Evolutionary conservation across 2,113 vertebrate genomes (phyloP).

Genomic region (Potamarius usumacintae): DNA sequence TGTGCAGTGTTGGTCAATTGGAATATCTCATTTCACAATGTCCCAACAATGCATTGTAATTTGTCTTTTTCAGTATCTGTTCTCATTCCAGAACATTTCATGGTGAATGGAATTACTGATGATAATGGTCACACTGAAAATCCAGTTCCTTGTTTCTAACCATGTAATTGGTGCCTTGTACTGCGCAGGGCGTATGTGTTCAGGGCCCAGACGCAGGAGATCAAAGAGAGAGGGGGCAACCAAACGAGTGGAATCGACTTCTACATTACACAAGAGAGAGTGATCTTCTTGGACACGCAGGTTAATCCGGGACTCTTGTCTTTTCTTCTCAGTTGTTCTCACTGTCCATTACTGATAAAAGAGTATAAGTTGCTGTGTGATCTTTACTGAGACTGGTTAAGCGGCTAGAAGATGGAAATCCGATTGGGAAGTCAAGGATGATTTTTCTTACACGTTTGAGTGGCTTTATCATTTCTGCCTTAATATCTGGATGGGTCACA

Average conservation of each 20-base stretch:
- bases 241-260: slow-evolving; percentile 92
- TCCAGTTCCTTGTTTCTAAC: not conserved
- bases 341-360: not conserved
- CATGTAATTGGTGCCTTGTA: slow-evolving; percentile 23
- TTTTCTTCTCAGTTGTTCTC: not conserved
- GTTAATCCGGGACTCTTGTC: slow-evolving; percentile 59
- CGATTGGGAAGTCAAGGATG: not conserved
- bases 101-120: not conserved
- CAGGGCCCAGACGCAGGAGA: slow-evolving; percentile 86
- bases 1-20: not conserved
- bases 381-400: not conserved
- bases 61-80: not conserved
- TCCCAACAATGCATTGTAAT: not conserved
- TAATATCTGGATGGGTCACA: not conserved
- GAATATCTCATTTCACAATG: not conserved
- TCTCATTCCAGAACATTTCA: not conserved
- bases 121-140: not conserved
- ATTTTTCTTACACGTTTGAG: not conserved
- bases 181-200: slow-evolving; percentile 82
- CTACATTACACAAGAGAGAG: slow-evolving; percentile 91
- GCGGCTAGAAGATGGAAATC: not conserved
- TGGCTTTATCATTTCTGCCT: not conserved
- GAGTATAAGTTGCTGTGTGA: not conserved
- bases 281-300: slow-evolving; percentile 93
- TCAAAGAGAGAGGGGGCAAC: slow-evolving; percentile 88